Evolutionary conservation across 2,888 invertebrate species (phyloP), one percentile per base, ranked within the genome.

Genomic region (Perdita meconis): DNA sequence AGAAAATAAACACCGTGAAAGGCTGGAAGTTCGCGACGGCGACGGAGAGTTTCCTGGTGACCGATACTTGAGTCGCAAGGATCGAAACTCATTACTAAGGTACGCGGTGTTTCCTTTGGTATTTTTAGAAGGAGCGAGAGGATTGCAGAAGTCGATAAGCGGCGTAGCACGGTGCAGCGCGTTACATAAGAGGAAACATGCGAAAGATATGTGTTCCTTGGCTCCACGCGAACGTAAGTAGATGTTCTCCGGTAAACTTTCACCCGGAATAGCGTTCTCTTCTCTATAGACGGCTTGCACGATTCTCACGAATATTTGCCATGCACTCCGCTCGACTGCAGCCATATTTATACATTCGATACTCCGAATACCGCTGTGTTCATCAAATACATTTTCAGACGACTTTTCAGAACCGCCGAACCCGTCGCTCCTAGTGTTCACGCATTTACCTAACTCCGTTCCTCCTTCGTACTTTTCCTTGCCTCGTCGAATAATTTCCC

Each of bases 221-320:
- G 50, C 60, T 64, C n/a, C 36, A 24, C 19, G 44, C 44, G 61
- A 50, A 60, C 26, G 53, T 50, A 59, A 67, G 57, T 53, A 34
- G 68, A 79, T 74, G 68, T 76, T 65, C 70, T 50, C 50, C 71
- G 61, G 57, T 55, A 69, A 82, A 85, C 83, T 85, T 82, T 85
- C 84, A 77, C 82, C 47, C 60, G 0, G 68, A 66, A 73, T 57
- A 63, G 59, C 69, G 63, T 73, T 81, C 76, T 67, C 68, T 57
- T 16, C 24, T 67, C 47, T 38, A 70, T 19, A 64, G 40, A 42
- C 79, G 61, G 30, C 59, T 83, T 71, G 81, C 72, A 36, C 55
- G 65, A 69, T 72, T 84, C 81, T 71, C 84, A 78, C 82, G 82
- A 70, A 84, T 84, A 82, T 82, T 83, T 83, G 70, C 81, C 56